A percentile compares a stretch with the other conserved stretches of the same genome.
Evolutionary conservation across 2,113 vertebrate species (phyloP).

Genomic region (Scolopax mira): DNA sequence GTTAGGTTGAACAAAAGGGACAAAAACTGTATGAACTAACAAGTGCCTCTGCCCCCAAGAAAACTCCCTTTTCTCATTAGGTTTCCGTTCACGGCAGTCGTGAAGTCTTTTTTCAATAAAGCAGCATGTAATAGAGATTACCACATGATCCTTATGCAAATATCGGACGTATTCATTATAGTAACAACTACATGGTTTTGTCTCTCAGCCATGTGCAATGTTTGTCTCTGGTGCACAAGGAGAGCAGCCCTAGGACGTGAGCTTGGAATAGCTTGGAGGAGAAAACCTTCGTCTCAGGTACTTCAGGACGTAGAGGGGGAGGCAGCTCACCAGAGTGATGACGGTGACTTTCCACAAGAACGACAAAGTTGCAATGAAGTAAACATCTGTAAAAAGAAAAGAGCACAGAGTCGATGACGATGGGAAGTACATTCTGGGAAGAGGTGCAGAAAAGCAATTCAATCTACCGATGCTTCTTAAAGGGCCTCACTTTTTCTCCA

Average conservation of each 20-base stretch:
- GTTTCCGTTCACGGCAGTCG: background rate
- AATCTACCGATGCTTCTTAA: background rate
- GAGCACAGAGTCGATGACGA: background rate
- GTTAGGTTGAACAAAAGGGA: background rate
- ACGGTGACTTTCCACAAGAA: conserved; percentile 97
- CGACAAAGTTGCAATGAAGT: conserved; percentile 92
- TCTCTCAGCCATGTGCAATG: conserved; percentile 1
- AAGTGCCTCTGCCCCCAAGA: background rate
- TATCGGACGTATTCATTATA: background rate
- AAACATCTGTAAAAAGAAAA: conserved; percentile 81
- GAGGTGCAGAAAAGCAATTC: background rate
- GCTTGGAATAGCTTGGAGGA: conserved; percentile 96
- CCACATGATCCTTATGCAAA: conserved; percentile 33
- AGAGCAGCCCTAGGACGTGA: conserved; percentile 82
- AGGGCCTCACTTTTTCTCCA: background rate
- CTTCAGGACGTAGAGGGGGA: conserved; percentile 97
- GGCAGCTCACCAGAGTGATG: conserved; percentile 96
- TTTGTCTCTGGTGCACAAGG: background rate
- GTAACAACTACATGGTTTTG: conserved; percentile 4
- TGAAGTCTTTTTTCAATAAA: background rate
- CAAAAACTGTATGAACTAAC: background rate
- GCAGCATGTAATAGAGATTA: conserved; percentile 20
- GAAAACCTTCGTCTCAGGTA: conserved; percentile 95
- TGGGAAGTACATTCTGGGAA: rapidly evolving
- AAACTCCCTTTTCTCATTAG: background rate